phyloP scores from a whole-genome alignment of 1,140 invertebrate species.

The Heliconius himera region DNA sequence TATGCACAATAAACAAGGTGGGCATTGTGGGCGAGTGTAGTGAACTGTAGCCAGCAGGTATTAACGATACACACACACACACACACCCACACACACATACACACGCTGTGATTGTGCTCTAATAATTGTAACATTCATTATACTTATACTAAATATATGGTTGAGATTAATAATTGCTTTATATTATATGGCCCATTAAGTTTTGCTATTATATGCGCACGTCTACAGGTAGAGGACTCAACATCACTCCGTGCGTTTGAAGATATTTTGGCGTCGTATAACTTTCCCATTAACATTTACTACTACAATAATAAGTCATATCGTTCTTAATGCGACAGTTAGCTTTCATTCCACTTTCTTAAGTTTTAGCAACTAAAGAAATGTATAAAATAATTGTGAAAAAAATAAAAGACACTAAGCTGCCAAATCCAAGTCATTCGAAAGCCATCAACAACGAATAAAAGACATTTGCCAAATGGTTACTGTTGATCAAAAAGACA shows the following conservation, averaged over 20 bases:
- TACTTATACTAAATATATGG: neutral
- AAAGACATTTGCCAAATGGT: slow-evolving; percentile 18
- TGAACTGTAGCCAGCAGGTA: slow-evolving; percentile 48
- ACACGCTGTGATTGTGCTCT: slow-evolving; percentile 21
- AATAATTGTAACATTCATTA: slow-evolving; percentile 28
- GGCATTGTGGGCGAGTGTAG: slow-evolving; percentile 49
- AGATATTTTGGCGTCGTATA: too few relatives aligned
- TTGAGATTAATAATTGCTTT: neutral
- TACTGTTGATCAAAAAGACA: neutral
- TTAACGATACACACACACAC: slow-evolving; percentile 18
- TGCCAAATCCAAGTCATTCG: slow-evolving; percentile 12
- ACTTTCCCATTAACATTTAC: too few relatives aligned
- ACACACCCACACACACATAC: neutral
- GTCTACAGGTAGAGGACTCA: too few relatives aligned
- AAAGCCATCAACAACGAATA: slow-evolving; percentile 1
- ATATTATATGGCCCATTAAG: too few relatives aligned
- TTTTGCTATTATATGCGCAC: too few relatives aligned
- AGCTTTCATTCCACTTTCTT: too few relatives aligned
- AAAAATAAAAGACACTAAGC: neutral
- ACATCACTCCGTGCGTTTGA: too few relatives aligned
- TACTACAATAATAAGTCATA: too few relatives aligned
- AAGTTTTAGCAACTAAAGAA: neutral
- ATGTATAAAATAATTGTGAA: neutral
- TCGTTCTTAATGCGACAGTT: too few relatives aligned
- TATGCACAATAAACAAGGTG: slow-evolving; percentile 58